Evolutionary conservation across 2,797 vertebrate genomes (phyloP).

Genomic region (Gadopsis bispinosus): DNA sequence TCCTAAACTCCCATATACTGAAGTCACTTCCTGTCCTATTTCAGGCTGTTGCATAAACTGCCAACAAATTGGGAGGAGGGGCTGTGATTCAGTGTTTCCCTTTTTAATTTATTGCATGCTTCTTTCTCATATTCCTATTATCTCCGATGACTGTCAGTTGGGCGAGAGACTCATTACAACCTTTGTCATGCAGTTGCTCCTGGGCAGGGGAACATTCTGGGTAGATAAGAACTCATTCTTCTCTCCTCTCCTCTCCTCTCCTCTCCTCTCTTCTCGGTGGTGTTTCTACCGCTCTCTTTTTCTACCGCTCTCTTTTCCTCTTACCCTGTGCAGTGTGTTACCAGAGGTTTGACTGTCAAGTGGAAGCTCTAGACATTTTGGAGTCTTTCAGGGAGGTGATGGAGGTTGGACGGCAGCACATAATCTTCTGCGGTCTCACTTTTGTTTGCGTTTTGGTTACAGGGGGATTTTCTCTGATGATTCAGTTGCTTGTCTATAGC

Average conservation of each 20-base stretch:
- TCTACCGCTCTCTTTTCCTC: conserved; percentile 27
- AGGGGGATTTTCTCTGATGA: conserved; percentile 55
- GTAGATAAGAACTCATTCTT: conserved; percentile 58
- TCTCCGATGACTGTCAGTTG: conserved; percentile 59
- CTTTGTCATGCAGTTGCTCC: conserved; percentile 56
- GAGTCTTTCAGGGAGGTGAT: conserved; percentile 56
- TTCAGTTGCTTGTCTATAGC: conserved; percentile 54
- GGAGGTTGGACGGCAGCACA: conserved; percentile 54
- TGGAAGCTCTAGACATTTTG: conserved; percentile 56
- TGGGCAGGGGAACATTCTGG: conserved; percentile 41
- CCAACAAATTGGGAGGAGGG: conserved; percentile 42
- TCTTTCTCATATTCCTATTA: conserved; percentile 49
- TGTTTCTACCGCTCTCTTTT: conserved; percentile 24
- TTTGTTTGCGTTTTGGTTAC: conserved; percentile 50
- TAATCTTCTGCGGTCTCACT: conserved; percentile 54
- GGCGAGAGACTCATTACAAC: conserved; percentile 63
- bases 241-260: conserved; percentile 26
- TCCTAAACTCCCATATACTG: conserved; percentile 21
- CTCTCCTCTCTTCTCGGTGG: conserved; percentile 11
- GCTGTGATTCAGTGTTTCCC: conserved; percentile 44
- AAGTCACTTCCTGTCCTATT: conserved; percentile 53
- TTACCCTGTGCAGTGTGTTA: conserved; percentile 40
- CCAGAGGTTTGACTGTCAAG: conserved; percentile 63
- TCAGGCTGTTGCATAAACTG: conserved; percentile 54
- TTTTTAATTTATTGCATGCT: conserved; percentile 54